Evolutionary conservation across 2,797 vertebrate genomes (phyloP), one percentile per base, ranked within the genome.

Genomic region (Meriones psammophilus): DNA sequence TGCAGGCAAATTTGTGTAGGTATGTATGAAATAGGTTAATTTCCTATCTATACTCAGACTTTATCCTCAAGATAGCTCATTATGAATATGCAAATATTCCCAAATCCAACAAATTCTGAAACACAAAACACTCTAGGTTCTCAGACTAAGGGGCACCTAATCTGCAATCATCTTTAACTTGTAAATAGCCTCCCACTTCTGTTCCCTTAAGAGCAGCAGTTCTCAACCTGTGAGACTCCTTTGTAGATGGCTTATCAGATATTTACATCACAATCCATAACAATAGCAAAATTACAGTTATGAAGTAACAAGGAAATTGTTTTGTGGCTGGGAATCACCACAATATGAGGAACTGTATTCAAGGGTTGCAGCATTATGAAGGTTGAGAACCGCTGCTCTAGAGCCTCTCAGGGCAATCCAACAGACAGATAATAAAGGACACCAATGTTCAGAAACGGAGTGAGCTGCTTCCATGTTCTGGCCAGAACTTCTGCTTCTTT

Each of bases 401-500:
- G 24, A 95, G 9, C 30, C 9, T 22, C 15, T 90, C 56, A 81
- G 3, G 64, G 68, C 14, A 90, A 50, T 79, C 62, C 58, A 80
- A 80, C 20, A 22, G 17, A 33, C 36, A 76, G 26, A 28, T 5
- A 42, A 9, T 42, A 74, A 71, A 88, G 56, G 58, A 71, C n/a
- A 95, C 12, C 28, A 66, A 95, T 36, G 56, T n/a, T 77, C 20
- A 96, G 71, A 88, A 42, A 50, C n/a, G 39, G 90, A 83, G 58
- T 56, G 28, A 93, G 64, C 76, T 86, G 60, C 73, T 90, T 69
- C 13, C 3, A 36, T 74, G 54, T 20, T 94, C 28, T 94, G 28
- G 42, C 30, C n/a, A 91, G 85, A 87, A 89, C 74, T 73, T 64
- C 89, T 54, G 88, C 30, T 92, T 89, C 79, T 92, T 79, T 24